Evolutionary conservation across 2,113 vertebrate genomes (phyloP), one percentile per base, ranked within the genome.

Genomic region (Nerophis ophidion): DNA sequence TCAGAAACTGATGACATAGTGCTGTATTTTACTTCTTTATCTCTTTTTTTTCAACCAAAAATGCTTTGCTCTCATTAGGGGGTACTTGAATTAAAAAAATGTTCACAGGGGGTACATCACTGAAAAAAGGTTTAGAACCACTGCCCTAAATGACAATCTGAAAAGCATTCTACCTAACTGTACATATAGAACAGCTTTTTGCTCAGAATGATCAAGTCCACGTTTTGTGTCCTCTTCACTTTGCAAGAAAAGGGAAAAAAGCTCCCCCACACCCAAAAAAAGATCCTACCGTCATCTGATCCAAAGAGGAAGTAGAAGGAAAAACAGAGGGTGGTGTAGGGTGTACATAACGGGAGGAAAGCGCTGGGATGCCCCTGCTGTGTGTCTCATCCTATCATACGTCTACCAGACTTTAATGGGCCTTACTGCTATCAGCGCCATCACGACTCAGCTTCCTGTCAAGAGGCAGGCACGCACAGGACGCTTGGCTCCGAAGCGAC

Each of bases 391-490:
- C 48, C 79, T 79, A 84, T 88, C 83, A 81, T 76, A 64, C 63
- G 80, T 78, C 81, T 77, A 12, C 62, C 78, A 82, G 80, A 74
- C 72, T 70, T 38, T 84, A 85, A 87, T 86, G 81, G 71, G 75
- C 58, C 74, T 68, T 35, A 45, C 54, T 57, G 66, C 81, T 84
- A 86, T 89, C 83, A 73, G 77, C 50, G 34, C 50, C 76, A 86
- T 87, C 83, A 62, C 58, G 10, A 56, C 75, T 68, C 65, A 38
- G 71, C 76, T 86, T 89, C 85, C 86, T 87, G 84, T 79, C 72
- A 57, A 44, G 75, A 78, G 63, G 76, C 73, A 73, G 80, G 71
- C 74, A 64, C 57, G 33, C 74, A 79, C 72, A 83, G 83, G 81
- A 44, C 38, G 36, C 6, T 38, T 38, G 36, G 8, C 38, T 9